Percentiles rank a stretch among this genome's conserved stretches.
Conservation (phyloP, 2,113 vertebrate genomes). For the Talpa occidentalis region DNA sequence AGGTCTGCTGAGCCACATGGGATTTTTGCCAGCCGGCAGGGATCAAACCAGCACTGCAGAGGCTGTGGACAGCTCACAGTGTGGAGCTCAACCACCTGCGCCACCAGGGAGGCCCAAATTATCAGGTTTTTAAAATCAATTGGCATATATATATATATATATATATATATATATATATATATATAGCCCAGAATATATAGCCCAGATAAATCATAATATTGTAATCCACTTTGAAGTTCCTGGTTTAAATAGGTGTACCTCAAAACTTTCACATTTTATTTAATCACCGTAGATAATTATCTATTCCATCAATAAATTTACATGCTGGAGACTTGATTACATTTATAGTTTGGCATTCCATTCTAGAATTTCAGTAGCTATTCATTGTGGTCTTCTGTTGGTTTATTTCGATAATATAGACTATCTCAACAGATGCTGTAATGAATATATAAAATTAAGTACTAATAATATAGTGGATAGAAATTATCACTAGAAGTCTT, state of each 20-base stretch:
- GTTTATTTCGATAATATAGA: neutral
- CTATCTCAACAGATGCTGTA: neutral
- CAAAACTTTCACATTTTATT: neutral
- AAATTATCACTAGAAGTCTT: neutral
- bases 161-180: no score
- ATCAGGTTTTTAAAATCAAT: slow-evolving; percentile 19
- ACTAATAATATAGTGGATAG: neutral
- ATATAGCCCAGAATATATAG: neutral
- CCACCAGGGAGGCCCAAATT: no score
- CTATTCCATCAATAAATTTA: neutral
- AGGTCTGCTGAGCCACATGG: no score
- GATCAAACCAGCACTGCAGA: no score
- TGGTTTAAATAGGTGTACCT: neutral
- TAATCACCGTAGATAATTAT: neutral
- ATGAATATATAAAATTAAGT: neutral
- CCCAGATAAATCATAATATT: neutral
- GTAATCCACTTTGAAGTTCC: neutral
- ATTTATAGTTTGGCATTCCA: neutral
- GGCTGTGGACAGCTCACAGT: no score
- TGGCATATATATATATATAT: no score
- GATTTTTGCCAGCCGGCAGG: no score
- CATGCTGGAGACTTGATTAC: neutral
- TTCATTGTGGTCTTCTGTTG: neutral
- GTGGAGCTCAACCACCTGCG: no score
- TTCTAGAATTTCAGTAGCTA: neutral